These are phyloP conservation scores for Penaeus japonicus DNA, from an alignment of 1,140 invertebrate species.

Conservation along the genomic window DNA sequence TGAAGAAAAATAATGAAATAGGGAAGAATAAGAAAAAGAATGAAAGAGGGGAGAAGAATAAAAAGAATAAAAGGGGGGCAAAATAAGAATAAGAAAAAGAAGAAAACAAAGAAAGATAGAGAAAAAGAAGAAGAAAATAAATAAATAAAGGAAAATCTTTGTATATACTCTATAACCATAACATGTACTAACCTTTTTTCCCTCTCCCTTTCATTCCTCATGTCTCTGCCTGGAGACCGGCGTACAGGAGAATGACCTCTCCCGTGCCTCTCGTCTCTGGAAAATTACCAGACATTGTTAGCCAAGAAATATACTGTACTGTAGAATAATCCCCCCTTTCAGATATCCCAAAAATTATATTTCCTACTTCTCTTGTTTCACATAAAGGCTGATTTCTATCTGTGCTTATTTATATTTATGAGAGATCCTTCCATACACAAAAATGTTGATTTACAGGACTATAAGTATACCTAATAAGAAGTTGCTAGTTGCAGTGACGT, in stretches of 20 bases:
- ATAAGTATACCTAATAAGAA: background rate
- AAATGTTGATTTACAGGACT: background rate
- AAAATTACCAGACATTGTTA: background rate
- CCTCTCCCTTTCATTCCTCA: constrained; percentile 37
- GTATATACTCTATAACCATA: background rate
- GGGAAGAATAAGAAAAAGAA: no score
- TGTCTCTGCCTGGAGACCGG: constrained; percentile 38
- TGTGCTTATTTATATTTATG: no score
- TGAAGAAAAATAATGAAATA: no score
- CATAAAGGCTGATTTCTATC: no score
- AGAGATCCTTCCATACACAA: background rate
- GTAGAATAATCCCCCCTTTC: no score
- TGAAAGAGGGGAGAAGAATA: no score
- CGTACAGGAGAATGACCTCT: constrained; percentile 42
- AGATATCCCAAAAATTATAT: no score
- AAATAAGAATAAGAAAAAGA: no score
- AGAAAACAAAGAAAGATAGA: no score
- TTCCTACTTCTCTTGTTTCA: no score
- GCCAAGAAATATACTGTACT: background rate
- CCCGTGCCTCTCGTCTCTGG: constrained; percentile 38
- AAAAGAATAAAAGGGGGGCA: no score
- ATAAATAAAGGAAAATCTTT: background rate
- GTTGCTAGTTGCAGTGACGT: constrained; percentile 41
- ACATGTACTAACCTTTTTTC: constrained; percentile 31
- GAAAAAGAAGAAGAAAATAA: no score